Evolutionary conservation across 2,888 invertebrate genomes (phyloP).

Genomic region (Netelia virgata): DNA sequence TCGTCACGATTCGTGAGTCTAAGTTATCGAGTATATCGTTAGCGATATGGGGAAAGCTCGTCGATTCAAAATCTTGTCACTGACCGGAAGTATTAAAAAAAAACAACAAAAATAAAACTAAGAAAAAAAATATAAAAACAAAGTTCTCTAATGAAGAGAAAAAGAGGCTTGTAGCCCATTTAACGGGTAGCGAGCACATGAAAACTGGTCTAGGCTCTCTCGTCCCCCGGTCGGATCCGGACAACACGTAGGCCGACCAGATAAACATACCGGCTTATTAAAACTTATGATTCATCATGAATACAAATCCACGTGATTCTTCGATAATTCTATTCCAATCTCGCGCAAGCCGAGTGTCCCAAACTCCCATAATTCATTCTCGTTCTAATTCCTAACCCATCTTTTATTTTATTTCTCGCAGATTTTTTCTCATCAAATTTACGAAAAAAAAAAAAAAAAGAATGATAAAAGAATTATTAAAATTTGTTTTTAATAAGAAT

Average conservation of each 20-base stretch:
- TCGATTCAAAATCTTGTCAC: constrained; percentile 19
- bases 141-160: background rate
- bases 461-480: too few relatives aligned
- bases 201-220: constrained; percentile 50
- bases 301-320: constrained; percentile 2
- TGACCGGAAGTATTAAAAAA: background rate
- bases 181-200: constrained; percentile 44
- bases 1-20: background rate
- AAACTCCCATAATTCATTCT: too few relatives aligned
- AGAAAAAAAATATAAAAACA: background rate
- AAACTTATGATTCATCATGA: constrained; percentile 28
- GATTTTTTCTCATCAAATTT: too few relatives aligned
- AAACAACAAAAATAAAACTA: constrained; percentile 9
- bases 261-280: constrained; percentile 18
- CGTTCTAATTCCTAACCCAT: too few relatives aligned
- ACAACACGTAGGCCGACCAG: background rate
- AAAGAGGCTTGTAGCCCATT: constrained; percentile 35
- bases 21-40: background rate
- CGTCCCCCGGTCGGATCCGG: constrained; percentile 3
- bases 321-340: background rate
- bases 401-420: too few relatives aligned
- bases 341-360: too few relatives aligned
- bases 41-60: constrained; percentile 32
- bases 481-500: too few relatives aligned
- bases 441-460: too few relatives aligned